phyloP scores from a whole-genome alignment of 1,140 invertebrate species.

The Alviniconcha marisindica region DNA sequence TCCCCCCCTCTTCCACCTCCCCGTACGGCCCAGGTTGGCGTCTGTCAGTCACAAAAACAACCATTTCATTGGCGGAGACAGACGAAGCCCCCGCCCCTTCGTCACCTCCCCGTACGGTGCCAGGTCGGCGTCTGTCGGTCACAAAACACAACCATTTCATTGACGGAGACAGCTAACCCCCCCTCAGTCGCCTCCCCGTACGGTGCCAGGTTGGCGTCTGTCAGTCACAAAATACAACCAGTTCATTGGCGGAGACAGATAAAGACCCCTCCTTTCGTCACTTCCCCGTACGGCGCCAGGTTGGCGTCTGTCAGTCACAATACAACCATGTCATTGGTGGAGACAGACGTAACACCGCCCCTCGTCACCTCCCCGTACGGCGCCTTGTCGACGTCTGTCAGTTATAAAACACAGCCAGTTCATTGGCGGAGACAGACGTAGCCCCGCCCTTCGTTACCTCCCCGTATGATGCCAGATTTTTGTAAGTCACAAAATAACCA shows the following conservation, averaged over 20 bases:
- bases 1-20: conserved; percentile 19
- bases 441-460: conserved; percentile 44
- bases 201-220: conserved; percentile 56
- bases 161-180: not conserved
- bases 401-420: not conserved
- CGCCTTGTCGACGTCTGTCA: conserved; percentile 52
- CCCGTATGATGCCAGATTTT: conserved; percentile 52
- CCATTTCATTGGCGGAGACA: not conserved
- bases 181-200: conserved; percentile 43
- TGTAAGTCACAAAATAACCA: too few species aligned
- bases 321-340: too few species aligned
- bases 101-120: conserved; percentile 46
- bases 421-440: too few species aligned
- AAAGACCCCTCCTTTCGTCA: conserved; percentile 41
- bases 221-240: not conserved
- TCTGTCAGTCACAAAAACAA: conserved; percentile 42
- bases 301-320: conserved; percentile 59
- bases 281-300: conserved; percentile 50
- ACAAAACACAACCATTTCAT: too few species aligned
- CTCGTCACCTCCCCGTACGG: conserved; percentile 45
- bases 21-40: conserved; percentile 55
- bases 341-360: not conserved
- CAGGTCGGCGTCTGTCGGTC: conserved; percentile 57
- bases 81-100: conserved; percentile 52
- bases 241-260: too few species aligned